phyloP scores from a whole-genome alignment of 2,797 vertebrate species.

The Oryzias sinensis region DNA sequence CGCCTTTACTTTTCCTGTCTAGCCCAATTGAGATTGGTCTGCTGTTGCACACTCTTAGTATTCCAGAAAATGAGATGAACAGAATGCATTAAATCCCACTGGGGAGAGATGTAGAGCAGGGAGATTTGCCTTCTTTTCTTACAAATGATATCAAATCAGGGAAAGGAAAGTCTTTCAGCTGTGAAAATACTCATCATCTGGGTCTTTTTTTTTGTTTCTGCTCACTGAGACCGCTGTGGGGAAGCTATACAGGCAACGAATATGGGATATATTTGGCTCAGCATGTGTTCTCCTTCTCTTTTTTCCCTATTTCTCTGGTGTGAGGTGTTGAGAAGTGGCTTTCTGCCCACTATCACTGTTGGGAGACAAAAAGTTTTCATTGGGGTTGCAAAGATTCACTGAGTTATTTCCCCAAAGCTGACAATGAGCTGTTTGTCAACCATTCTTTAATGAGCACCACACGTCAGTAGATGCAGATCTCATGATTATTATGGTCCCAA shows the following conservation, averaged over 20 bases:
- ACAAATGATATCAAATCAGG: constrained; percentile 79
- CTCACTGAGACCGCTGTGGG: constrained; percentile 52
- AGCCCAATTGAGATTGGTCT: constrained; percentile 47
- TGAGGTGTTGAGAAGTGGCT: constrained; percentile 63
- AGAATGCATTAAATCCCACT: constrained; percentile 64
- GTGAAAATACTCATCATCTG: constrained; percentile 85
- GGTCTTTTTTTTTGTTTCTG: constrained; percentile 69
- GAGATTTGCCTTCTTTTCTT: constrained; percentile 65
- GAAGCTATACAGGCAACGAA: constrained; percentile 24
- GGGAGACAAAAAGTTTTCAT: constrained; percentile 37
- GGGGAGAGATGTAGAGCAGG: constrained; percentile 49
- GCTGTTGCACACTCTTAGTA: constrained; percentile 53
- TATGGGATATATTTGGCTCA: constrained; percentile 41
- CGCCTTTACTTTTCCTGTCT: constrained; percentile 52
- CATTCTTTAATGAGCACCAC: constrained; percentile 14
- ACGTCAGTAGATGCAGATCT: constrained; percentile 20
- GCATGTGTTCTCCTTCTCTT: constrained; percentile 41
- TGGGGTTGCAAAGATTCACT: constrained; percentile 25
- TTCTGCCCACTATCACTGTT: constrained; percentile 46
- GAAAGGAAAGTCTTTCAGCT: constrained; percentile 75
- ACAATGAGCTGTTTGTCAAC: constrained; percentile 14
- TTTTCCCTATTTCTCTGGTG: constrained; percentile 34
- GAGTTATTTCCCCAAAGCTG: constrained; percentile 17
- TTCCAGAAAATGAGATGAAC: constrained; percentile 67
- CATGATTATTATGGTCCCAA: constrained; percentile 17